Percentiles rank a stretch among this genome's conserved stretches.
Evolutionary conservation across 1,140 invertebrate genomes (phyloP).

Genomic region (Zophobas atratus): DNA sequence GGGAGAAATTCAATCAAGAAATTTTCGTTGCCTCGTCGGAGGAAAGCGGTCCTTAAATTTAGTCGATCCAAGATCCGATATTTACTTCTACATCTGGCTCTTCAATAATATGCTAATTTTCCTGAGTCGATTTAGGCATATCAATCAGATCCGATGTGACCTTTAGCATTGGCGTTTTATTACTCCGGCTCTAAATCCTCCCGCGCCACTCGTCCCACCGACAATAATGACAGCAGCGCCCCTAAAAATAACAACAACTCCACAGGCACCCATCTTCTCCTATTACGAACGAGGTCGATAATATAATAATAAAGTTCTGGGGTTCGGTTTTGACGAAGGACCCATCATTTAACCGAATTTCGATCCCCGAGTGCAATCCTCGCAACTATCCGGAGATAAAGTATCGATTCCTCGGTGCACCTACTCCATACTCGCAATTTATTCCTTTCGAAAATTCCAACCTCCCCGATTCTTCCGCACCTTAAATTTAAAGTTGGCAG

Average conservation of each 20-base stretch:
- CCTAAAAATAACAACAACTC: too few species aligned
- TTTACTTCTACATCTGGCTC: conserved; percentile 46
- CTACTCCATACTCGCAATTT: neutral
- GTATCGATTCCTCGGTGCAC: neutral
- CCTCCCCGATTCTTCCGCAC: conserved; percentile 12
- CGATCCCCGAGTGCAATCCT: too few species aligned
- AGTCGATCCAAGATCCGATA: conserved; percentile 26
- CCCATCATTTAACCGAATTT: too few species aligned
- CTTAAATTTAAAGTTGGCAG: conserved; percentile 22
- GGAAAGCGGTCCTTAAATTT: neutral
- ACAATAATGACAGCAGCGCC: neutral
- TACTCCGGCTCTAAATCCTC: neutral
- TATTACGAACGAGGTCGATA: too few species aligned
- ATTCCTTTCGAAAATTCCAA: conserved; percentile 17
- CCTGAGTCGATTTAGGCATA: conserved; percentile 37
- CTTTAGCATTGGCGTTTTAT: conserved; percentile 14
- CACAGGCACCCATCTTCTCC: too few species aligned
- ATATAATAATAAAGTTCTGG: too few species aligned
- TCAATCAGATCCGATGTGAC: conserved; percentile 34
- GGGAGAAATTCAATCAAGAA: conserved; percentile 39
- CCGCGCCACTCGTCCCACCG: too few species aligned
- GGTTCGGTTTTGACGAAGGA: too few species aligned
- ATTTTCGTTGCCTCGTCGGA: conserved; percentile 15
- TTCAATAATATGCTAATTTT: conserved; percentile 51
- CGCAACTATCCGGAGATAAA: neutral